Evolutionary conservation across 1,140 invertebrate species (phyloP).

Genomic region (Caenorhabditis latens): DNA sequence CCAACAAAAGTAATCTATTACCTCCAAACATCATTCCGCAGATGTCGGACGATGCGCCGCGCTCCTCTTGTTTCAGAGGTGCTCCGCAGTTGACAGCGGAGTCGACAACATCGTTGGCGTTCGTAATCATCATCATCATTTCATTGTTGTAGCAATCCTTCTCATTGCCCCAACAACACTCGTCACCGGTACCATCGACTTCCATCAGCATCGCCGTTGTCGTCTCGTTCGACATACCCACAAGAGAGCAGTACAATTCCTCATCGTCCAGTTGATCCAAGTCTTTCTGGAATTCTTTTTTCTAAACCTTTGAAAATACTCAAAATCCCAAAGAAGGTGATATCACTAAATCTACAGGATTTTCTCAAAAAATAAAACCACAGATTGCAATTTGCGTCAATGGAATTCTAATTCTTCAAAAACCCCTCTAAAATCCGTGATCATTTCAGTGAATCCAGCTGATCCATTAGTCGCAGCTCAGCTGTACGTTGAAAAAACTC

Average conservation of each 20-base stretch:
- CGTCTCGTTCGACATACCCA: slow-evolving; percentile 58
- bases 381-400: neutral
- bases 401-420: neutral
- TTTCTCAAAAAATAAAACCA: neutral
- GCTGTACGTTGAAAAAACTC: neutral
- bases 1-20: neutral
- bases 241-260: slow-evolving; percentile 58
- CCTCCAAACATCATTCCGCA: slow-evolving; percentile 46
- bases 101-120: slow-evolving; percentile 53
- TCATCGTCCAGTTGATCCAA: slow-evolving; percentile 64
- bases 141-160: slow-evolving; percentile 54
- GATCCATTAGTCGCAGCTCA: neutral
- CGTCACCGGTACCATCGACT: slow-evolving; percentile 49
- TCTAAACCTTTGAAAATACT: neutral
- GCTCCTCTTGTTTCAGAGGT: slow-evolving; percentile 52
- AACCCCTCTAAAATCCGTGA: neutral
- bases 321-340: neutral
- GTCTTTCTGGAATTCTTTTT: slow-evolving; percentile 54
- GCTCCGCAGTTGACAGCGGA: slow-evolving; percentile 49
- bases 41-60: slow-evolving; percentile 48
- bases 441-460: neutral
- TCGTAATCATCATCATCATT: slow-evolving; percentile 40
- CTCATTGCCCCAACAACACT: slow-evolving; percentile 47
- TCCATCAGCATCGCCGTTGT: slow-evolving; percentile 49
- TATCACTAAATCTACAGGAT: neutral